Conservation (phyloP, 2,888 invertebrate genomes). For the Balanococcus diminutus region DNA sequence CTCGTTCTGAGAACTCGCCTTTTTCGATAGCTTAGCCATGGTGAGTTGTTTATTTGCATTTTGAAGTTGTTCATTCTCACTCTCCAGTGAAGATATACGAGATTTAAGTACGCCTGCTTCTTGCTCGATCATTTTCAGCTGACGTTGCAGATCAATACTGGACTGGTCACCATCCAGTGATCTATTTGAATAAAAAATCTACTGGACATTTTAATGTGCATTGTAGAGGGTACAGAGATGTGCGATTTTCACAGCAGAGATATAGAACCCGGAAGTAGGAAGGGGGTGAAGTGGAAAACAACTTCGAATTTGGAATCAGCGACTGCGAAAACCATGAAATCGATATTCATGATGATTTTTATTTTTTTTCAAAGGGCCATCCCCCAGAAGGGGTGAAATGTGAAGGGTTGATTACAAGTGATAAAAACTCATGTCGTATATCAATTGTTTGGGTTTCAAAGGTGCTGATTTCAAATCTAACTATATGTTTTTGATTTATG, state of each 20-base stretch:
- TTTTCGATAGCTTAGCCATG: constrained; percentile 66
- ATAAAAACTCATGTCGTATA: background rate
- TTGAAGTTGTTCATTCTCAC: constrained; percentile 76
- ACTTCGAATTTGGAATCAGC: background rate
- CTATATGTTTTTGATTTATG: background rate
- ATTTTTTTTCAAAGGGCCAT: background rate
- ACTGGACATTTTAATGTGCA: constrained; percentile 51
- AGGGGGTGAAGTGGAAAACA: background rate
- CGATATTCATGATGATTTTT: background rate
- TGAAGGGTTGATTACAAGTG: background rate
- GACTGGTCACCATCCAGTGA: constrained; percentile 70
- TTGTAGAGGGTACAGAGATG: constrained; percentile 24
- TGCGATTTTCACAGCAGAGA: background rate
- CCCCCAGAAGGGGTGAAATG: background rate
- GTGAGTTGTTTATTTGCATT: constrained; percentile 76
- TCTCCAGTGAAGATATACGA: constrained; percentile 73
- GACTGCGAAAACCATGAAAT: background rate
- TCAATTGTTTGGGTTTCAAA: background rate
- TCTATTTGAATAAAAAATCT: constrained; percentile 61
- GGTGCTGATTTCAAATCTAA: background rate
- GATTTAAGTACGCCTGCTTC: constrained; percentile 73
- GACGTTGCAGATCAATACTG: constrained; percentile 73
- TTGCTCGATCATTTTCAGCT: constrained; percentile 78
- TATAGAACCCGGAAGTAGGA: background rate
- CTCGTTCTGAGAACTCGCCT: constrained; percentile 64